phyloP scores from a whole-genome alignment of 1,140 invertebrate species.

The Eubasilissa regina region DNA sequence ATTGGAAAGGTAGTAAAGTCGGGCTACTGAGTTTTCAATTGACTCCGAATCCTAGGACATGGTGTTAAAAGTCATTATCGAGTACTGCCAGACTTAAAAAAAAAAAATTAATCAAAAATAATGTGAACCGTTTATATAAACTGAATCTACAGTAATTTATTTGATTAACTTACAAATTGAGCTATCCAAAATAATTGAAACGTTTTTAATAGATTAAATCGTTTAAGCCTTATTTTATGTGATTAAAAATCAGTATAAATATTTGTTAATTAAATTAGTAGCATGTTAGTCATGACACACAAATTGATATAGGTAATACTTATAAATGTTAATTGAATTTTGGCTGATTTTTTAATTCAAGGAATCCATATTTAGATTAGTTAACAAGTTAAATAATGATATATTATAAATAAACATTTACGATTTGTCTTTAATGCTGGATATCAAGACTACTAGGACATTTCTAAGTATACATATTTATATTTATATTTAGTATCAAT shows the following conservation, averaged over 20 bases:
- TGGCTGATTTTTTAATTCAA: too few relatives aligned
- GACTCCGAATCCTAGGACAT: slow-evolving; percentile 34
- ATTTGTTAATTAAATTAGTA: background rate
- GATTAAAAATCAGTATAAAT: slow-evolving; percentile 22
- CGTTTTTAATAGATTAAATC: slow-evolving; percentile 24
- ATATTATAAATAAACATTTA: too few relatives aligned
- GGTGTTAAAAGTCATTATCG: background rate
- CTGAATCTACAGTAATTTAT: slow-evolving; percentile 4
- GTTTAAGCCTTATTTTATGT: slow-evolving; percentile 19
- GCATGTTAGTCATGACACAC: slow-evolving; percentile 3
- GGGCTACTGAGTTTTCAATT: slow-evolving; percentile 56
- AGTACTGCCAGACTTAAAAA: background rate
- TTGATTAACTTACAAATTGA: background rate
- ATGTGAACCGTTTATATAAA: slow-evolving; percentile 15
- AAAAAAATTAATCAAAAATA: background rate
- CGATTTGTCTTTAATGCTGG: too few relatives aligned
- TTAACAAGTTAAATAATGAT: too few relatives aligned
- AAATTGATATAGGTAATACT: slow-evolving; percentile 6
- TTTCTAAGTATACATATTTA: too few relatives aligned
- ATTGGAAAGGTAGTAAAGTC: slow-evolving; percentile 44
- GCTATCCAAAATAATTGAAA: slow-evolving; percentile 32
- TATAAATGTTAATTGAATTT: background rate
- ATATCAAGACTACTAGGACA: too few relatives aligned
- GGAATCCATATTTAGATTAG: too few relatives aligned
- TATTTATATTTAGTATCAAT: too few relatives aligned